Percentiles rank a stretch among this genome's conserved stretches.
Conservation (phyloP, 2,888 invertebrate species). For the Pogonocherus hispidulus region DNA sequence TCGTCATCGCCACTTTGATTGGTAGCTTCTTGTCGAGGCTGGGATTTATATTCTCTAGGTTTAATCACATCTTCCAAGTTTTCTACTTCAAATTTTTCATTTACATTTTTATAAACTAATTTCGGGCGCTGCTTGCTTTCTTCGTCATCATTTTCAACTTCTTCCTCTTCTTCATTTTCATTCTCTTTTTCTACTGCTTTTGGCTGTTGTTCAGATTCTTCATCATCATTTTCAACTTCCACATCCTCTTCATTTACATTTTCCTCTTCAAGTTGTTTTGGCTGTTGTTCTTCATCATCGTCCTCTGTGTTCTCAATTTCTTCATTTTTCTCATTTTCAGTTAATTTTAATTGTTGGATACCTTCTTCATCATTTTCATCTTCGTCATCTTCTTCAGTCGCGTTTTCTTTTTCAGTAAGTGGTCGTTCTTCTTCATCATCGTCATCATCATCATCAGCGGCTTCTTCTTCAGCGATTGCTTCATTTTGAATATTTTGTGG, state of each 20-base stretch:
- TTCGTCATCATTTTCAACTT: constrained; percentile 18
- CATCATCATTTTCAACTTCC: constrained; percentile 27
- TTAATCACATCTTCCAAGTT: constrained; percentile 39
- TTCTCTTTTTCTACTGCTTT: constrained; percentile 36
- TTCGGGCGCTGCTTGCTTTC: constrained; percentile 36
- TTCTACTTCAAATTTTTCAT: constrained; percentile 45
- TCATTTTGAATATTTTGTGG: background rate
- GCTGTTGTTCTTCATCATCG: constrained; percentile 5
- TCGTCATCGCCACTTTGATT: constrained; percentile 35
- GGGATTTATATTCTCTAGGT: constrained; percentile 27
- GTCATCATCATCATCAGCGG: constrained; percentile 22
- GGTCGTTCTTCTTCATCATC: constrained; percentile 23
- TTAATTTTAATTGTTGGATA: constrained; percentile 39
- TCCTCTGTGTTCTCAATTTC: constrained; percentile 16
- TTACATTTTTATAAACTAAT: constrained; percentile 38
- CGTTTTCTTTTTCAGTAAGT: constrained; percentile 35
- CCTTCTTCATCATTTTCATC: constrained; percentile 28
- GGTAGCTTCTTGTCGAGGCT: constrained; percentile 35
- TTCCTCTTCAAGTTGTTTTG: constrained; percentile 40
- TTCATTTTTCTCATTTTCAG: constrained; percentile 22
- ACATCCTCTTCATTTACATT: constrained; percentile 34
- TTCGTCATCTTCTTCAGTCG: constrained; percentile 29
- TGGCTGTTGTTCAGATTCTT: constrained; percentile 31
- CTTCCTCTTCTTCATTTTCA: constrained; percentile 36
- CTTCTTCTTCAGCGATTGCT: background rate